A percentile compares a stretch with the other conserved stretches of the same genome.
Conservation (phyloP, 2,797 vertebrate genomes). For the Enteromius afrohamiltoni region DNA sequence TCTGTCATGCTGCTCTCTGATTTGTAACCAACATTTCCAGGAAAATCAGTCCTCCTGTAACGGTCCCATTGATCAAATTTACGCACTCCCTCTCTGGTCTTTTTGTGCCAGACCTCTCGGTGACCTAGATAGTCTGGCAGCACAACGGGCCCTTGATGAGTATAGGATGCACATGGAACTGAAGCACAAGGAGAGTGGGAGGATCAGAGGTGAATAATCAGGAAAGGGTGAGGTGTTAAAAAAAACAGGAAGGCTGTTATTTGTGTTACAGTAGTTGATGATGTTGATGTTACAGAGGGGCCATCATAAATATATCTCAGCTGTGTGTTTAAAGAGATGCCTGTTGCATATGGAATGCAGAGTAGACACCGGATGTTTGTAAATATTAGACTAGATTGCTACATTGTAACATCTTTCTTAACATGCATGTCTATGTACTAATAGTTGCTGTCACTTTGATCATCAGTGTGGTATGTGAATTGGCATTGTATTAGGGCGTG, state of each 20-base stretch:
- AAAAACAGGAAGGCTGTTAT: conserved; percentile 38
- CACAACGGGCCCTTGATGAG: conserved; percentile 17
- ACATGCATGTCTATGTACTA: not conserved
- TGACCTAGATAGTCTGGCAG: conserved; percentile 29
- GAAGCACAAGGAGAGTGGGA: conserved; percentile 27
- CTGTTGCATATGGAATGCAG: conserved; percentile 35
- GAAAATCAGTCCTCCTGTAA: conserved; percentile 40
- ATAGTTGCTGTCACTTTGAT: conserved; percentile 5
- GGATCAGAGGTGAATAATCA: conserved; percentile 8
- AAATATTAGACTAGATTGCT: conserved; percentile 19
- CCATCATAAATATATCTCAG: conserved; percentile 10
- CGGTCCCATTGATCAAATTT: conserved; percentile 37
- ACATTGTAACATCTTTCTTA: not conserved
- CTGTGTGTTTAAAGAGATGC: conserved; percentile 1
- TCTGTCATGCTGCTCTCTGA: conserved; percentile 26
- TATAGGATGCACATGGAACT: conserved; percentile 10
- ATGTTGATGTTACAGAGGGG: not conserved
- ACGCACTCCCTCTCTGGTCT: conserved; percentile 15
- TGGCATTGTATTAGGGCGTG: not conserved
- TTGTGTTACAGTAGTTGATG: conserved; percentile 13
- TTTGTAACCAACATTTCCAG: conserved; percentile 32
- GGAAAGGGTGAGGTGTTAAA: not conserved
- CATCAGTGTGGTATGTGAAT: not conserved
- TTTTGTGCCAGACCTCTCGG: conserved; percentile 33
- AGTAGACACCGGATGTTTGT: conserved; percentile 13